Conservation (phyloP, 2,113 vertebrate species). For the Electrona antarctica region DNA sequence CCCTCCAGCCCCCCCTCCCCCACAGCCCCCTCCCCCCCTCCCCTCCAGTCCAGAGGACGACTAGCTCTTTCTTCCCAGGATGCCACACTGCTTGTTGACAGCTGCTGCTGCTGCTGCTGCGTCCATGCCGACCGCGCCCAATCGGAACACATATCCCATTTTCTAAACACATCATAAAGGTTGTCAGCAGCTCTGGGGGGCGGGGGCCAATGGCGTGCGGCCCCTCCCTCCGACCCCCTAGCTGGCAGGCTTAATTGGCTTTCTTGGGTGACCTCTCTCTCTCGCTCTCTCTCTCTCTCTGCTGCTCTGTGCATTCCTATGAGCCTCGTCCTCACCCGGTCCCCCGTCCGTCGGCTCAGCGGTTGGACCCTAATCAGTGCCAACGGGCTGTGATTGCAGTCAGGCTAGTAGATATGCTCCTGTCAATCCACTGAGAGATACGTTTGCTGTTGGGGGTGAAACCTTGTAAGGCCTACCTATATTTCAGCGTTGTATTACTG, state of each 20-base stretch:
- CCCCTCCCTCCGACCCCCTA: too few species aligned
- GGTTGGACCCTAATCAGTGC: too few species aligned
- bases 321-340: too few species aligned
- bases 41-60: too few species aligned
- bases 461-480: too few species aligned
- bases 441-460: too few species aligned
- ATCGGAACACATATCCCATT: constrained; percentile 55
- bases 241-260: not conserved
- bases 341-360: too few species aligned
- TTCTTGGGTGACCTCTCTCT: not conserved
- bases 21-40: not conserved
- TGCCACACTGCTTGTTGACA: constrained; percentile 39
- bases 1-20: too few species aligned
- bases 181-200: constrained; percentile 50
- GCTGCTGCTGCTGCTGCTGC: constrained; percentile 17
- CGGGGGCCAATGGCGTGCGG: not conserved
- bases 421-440: too few species aligned
- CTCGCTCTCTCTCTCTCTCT: not conserved
- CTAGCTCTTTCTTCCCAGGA: not conserved
- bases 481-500: too few species aligned
- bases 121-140: constrained; percentile 32
- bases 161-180: constrained; percentile 68
- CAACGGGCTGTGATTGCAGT: too few species aligned
- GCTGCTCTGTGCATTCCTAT: not conserved
- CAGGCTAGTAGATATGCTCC: too few species aligned